phyloP scores from a whole-genome alignment of 2,888 invertebrate genomes.

The Teleogryllus oceanicus region DNA sequence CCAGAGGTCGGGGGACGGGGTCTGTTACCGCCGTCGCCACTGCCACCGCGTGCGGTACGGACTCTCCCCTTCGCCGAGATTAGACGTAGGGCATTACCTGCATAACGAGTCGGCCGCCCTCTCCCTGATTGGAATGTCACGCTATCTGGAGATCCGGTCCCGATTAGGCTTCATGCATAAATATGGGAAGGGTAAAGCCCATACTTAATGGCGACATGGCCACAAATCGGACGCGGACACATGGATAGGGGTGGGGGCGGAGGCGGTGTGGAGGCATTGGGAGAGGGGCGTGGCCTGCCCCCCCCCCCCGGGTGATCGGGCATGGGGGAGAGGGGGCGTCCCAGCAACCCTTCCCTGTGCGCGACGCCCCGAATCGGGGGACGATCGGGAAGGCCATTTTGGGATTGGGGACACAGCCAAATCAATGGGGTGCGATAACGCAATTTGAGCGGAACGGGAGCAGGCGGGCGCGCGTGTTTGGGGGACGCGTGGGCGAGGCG shows the following conservation, averaged over 20 bases:
- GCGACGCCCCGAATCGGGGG: background rate
- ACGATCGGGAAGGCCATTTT: background rate
- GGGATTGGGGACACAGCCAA: conserved; percentile 4
- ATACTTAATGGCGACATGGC: background rate
- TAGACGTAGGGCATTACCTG: conserved; percentile 18
- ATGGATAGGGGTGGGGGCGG: background rate
- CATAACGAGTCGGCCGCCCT: background rate
- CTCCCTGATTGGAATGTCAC: conserved; percentile 4
- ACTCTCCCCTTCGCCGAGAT: background rate
- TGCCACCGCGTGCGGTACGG: background rate
- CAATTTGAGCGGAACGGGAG: conserved; percentile 19
- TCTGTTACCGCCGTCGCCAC: background rate
- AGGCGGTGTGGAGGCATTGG: too few species aligned
- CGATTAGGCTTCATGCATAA: conserved; percentile 10
- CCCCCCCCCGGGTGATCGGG: too few species aligned
- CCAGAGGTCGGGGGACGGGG: background rate
- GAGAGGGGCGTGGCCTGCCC: background rate
- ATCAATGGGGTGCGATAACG: conserved; percentile 28
- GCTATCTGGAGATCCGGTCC: conserved; percentile 9
- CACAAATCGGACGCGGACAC: conserved; percentile 9
- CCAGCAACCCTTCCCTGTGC: background rate
- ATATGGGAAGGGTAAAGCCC: background rate
- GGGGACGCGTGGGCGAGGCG: background rate
- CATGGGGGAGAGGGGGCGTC: background rate
- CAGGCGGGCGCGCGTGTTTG: background rate